These are phyloP conservation scores for Phataginus tetradactyla DNA, from an alignment of 2,797 vertebrate species.

Conservation along the genomic window DNA sequence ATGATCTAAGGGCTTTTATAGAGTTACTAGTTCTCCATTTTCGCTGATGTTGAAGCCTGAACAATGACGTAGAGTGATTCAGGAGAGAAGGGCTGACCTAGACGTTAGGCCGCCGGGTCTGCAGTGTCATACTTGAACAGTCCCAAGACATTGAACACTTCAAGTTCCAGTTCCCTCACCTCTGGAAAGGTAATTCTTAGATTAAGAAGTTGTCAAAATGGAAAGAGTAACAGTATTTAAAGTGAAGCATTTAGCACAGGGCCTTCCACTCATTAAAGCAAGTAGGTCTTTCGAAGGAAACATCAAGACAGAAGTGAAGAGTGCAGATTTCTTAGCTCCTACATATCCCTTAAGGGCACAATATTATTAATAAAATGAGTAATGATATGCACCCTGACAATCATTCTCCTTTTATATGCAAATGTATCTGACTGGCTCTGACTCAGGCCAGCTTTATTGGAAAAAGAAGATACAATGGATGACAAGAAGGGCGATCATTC, in stretches of 20 bases:
- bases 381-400: not conserved
- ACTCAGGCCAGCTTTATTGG: not conserved
- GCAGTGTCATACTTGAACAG: not conserved
- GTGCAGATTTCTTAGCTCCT: not conserved
- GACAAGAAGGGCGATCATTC: not conserved
- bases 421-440: not conserved
- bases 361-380: not conserved
- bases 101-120: accelerated
- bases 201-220: not conserved
- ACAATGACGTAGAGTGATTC: not conserved
- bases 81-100: not conserved
- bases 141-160: not conserved
- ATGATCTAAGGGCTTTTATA: not conserved
- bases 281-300: not conserved
- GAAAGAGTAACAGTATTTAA: not conserved
- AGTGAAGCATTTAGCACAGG: not conserved
- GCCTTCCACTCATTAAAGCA: not conserved
- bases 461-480: not conserved
- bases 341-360: not conserved
- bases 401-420: not conserved
- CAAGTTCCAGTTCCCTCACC: not conserved
- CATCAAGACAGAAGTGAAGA: not conserved
- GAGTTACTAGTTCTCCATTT: not conserved
- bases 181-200: not conserved
- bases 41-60: not conserved